Conservation (phyloP, 1,140 invertebrate species). For the Drosophila bifasciata region DNA sequence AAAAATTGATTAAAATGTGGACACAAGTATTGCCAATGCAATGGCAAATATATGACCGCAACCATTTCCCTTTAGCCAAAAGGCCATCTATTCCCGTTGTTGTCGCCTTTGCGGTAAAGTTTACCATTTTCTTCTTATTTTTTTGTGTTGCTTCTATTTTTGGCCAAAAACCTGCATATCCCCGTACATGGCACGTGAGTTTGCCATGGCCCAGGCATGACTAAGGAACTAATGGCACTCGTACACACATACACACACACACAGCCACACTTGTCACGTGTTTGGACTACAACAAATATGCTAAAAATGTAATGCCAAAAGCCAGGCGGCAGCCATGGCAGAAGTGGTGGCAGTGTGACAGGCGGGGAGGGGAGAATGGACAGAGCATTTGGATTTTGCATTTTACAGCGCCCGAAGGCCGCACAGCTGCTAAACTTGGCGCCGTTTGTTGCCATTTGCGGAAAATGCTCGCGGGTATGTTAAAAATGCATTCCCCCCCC, state of each 20-base stretch:
- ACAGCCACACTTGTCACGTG: slow-evolving; percentile 62
- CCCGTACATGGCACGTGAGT: slow-evolving; percentile 66
- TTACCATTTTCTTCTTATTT: slow-evolving; percentile 31
- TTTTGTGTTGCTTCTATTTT: slow-evolving; percentile 5
- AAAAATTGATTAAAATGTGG: slow-evolving; percentile 64
- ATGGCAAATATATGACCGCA: slow-evolving; percentile 61
- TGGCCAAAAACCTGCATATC: slow-evolving; percentile 41
- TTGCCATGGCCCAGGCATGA: slow-evolving; percentile 65
- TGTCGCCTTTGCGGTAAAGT: slow-evolving; percentile 67
- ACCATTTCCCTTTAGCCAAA: slow-evolving; percentile 32
- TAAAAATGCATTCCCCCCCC: slow-evolving; percentile 70
- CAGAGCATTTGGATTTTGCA: slow-evolving; percentile 58
- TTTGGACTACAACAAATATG: slow-evolving; percentile 81
- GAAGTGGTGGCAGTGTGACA: slow-evolving; percentile 4
- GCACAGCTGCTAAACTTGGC: slow-evolving; percentile 80
- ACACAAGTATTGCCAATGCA: slow-evolving; percentile 42
- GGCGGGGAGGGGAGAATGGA: no score
- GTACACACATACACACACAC: slow-evolving; percentile 31
- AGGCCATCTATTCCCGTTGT: slow-evolving; percentile 42
- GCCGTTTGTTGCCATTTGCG: slow-evolving; percentile 80
- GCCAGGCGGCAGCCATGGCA: slow-evolving; percentile 36
- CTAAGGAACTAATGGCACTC: slow-evolving; percentile 75
- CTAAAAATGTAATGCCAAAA: slow-evolving; percentile 81
- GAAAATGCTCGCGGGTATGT: slow-evolving; percentile 76
- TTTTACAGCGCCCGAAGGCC: slow-evolving; percentile 63